These are phyloP conservation scores for Lacerta agilis DNA, from an alignment of 2,797 vertebrate genomes.

Conservation along the genomic window DNA sequence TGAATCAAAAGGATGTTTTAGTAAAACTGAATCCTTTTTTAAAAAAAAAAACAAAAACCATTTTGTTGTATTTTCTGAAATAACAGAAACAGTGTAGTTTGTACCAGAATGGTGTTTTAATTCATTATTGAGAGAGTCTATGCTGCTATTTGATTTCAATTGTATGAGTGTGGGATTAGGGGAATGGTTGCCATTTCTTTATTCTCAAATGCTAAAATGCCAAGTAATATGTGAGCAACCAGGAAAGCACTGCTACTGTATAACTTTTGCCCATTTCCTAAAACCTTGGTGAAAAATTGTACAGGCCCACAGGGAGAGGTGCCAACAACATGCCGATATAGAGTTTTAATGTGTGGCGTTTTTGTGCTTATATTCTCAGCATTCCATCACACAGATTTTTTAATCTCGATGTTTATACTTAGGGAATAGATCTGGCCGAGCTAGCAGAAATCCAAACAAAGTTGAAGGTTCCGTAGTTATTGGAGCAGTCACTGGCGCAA, in stretches of 20 bases:
- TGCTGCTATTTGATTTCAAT: neutral
- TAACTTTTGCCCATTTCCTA: neutral
- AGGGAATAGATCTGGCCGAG: neutral
- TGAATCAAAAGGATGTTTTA: conserved; percentile 18
- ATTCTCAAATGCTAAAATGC: neutral
- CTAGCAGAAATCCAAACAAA: neutral
- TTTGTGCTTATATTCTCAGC: neutral
- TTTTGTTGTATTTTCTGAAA: neutral
- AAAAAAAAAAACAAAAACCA: neutral
- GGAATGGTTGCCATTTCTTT: neutral
- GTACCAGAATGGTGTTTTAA: neutral
- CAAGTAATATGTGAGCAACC: neutral
- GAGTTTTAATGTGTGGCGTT: neutral
- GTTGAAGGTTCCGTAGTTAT: neutral
- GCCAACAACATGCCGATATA: neutral
- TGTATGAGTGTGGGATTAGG: neutral
- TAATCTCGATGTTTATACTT: neutral
- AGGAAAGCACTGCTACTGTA: neutral
- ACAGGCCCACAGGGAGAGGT: neutral
- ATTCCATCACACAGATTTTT: neutral
- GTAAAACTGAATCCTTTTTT: conserved; percentile 1
- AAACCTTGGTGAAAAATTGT: neutral
- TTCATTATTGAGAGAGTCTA: neutral
- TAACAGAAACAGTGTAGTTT: neutral
- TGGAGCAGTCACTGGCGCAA: neutral